Conservation (phyloP, 2,888 invertebrate species). For the Apodemia mormo region DNA sequence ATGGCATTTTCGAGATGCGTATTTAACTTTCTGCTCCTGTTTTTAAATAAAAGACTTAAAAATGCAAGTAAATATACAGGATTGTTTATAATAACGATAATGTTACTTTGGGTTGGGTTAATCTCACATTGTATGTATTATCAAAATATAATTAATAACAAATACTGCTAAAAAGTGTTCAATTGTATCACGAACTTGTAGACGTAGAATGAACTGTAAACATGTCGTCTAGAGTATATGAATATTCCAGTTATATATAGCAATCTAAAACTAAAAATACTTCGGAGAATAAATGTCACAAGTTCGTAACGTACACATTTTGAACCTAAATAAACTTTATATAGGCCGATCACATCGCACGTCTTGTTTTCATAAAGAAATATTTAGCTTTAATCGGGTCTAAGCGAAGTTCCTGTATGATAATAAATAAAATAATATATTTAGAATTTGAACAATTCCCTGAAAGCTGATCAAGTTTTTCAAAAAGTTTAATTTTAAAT, state of each 20-base stretch:
- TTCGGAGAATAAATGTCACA: not conserved
- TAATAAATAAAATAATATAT: too few relatives aligned
- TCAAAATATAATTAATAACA: not conserved
- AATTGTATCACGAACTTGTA: not conserved
- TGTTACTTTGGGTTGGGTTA: constrained; percentile 67
- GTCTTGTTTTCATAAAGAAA: not conserved
- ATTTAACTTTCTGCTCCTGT: constrained; percentile 96
- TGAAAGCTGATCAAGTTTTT: too few relatives aligned
- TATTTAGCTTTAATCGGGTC: too few relatives aligned
- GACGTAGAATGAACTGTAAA: not conserved
- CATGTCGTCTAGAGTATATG: not conserved
- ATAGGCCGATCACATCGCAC: not conserved
- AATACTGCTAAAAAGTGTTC: not conserved
- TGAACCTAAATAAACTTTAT: not conserved
- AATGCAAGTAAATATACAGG: constrained; percentile 29
- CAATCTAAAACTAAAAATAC: not conserved
- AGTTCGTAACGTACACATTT: not conserved
- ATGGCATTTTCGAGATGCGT: constrained; percentile 94
- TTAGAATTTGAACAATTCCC: too few relatives aligned
- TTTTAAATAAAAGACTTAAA: constrained; percentile 30
- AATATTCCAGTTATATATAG: not conserved
- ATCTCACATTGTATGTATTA: constrained; percentile 46
- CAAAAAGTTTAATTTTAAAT: too few relatives aligned
- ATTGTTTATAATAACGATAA: constrained; percentile 21
- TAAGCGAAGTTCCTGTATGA: too few relatives aligned